Evolutionary conservation across 2,797 vertebrate genomes (phyloP), one percentile per base, ranked within the genome.

Genomic region (Falco peregrinus): DNA sequence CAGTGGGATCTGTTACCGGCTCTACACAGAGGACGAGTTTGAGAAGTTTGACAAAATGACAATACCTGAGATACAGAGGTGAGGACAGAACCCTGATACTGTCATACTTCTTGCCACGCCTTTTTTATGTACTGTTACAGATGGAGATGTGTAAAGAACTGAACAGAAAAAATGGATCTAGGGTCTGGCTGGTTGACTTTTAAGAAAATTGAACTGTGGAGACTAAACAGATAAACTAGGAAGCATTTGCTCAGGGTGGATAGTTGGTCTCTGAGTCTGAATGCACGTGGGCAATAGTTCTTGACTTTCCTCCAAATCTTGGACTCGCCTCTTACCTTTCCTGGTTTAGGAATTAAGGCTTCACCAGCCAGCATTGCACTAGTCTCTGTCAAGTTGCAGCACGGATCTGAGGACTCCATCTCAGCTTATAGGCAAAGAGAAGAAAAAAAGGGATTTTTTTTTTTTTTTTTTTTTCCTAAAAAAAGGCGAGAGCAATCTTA

Each of bases 31-130:
- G 96, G 98, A 98, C 2, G 99, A 99, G 87, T 99, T 99, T 18
- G 99, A 99, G 90, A 98, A 97, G 91, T 97, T 99, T 68, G 97
- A 98, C 69, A 98, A 98, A 56, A 99, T 99, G 99, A 99, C 99
- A 0, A 96, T 99, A 31, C 99, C 99, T 1, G 99, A 99, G 98
- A 99, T 99, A 96, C 99, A 99, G 96, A 99, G 99, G 99, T 99
- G 84, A 94, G 95, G n/a, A 19, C 35, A 76, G 63, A 81, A 33
- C 53, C 59, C 67, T 33, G 77, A 31, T 12, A 7, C 57, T 0
- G 0, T 39, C 43, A 11, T 16, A 2, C 50, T 69, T 37, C 25
- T 67, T 51, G 21, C 47, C 59, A 39, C 26, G 4, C 5, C 26
- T 65, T 35, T 47, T 50, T 26, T 18, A 8, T 15, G 31, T n/a